These are phyloP conservation scores for Thermophis baileyi DNA, from an alignment of 2,113 vertebrate genomes.

Conservation along the genomic window DNA sequence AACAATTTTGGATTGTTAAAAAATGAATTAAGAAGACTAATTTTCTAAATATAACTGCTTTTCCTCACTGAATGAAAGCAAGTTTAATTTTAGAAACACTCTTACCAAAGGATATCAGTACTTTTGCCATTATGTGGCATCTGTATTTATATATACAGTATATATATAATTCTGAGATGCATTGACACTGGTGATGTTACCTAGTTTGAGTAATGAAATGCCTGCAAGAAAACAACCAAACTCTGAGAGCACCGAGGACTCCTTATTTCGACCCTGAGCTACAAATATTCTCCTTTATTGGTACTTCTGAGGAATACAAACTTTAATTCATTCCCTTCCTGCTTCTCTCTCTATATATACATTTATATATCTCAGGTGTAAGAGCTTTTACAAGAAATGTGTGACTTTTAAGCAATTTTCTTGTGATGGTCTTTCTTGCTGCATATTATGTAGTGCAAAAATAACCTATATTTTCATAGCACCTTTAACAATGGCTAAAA, in stretches of 20 bases:
- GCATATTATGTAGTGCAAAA: neutral
- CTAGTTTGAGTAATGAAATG: no score
- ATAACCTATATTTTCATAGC: neutral
- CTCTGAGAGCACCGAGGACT: no score
- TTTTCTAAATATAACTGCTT: neutral
- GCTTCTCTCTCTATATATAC: neutral
- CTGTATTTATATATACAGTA: no score
- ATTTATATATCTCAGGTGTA: neutral
- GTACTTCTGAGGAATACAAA: neutral
- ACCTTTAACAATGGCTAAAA: neutral
- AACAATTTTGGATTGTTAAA: neutral
- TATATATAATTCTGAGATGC: no score
- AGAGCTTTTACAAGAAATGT: neutral
- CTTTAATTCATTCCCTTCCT: neutral
- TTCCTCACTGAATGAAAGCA: neutral
- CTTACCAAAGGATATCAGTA: neutral
- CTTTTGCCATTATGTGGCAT: neutral
- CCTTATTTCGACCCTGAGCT: no score
- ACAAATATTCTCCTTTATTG: no score
- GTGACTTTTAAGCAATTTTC: neutral
- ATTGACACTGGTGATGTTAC: no score
- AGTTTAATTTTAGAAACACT: neutral
- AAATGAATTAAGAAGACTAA: neutral
- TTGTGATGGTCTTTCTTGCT: neutral
- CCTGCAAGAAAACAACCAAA: no score